phyloP scores from a whole-genome alignment of 2,888 invertebrate species.

The Pseudococcus jackbeardsleyi region DNA sequence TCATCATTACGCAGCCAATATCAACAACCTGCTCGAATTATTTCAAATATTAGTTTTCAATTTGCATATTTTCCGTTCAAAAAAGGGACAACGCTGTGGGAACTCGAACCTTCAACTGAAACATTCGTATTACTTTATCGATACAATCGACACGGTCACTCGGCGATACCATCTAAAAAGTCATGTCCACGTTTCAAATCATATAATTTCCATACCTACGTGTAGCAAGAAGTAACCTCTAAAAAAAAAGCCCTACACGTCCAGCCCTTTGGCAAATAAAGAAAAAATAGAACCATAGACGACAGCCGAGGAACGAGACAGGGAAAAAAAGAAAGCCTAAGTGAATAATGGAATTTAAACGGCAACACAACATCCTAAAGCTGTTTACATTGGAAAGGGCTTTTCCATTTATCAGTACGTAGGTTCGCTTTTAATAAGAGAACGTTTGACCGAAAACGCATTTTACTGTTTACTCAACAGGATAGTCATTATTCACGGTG shows the following conservation, averaged over 20 bases:
- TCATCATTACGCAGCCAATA: too few relatives aligned
- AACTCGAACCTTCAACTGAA: background rate
- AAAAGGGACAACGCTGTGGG: background rate
- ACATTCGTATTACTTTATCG: background rate
- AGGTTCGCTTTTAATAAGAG: conserved; percentile 59
- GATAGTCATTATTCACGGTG: conserved; percentile 65
- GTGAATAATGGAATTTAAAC: conserved; percentile 64
- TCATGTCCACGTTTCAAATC: background rate
- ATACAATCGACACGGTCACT: background rate
- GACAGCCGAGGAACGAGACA: background rate
- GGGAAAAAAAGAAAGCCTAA: conserved; percentile 47
- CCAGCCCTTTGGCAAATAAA: conserved; percentile 12
- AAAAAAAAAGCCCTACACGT: background rate
- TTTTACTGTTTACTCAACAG: conserved; percentile 63
- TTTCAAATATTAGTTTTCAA: too few relatives aligned
- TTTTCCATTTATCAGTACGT: conserved; percentile 63
- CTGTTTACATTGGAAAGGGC: conserved; percentile 60
- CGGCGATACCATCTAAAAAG: background rate
- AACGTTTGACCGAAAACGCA: conserved; percentile 64
- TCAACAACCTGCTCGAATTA: too few relatives aligned
- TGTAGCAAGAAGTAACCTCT: background rate
- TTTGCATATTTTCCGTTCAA: too few relatives aligned
- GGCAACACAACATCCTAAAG: conserved; percentile 57
- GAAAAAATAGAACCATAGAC: background rate
- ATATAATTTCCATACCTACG: background rate